A percentile compares a stretch with the other conserved stretches of the same genome.
Evolutionary conservation across 1,140 invertebrate genomes (phyloP).

Genomic region (Delia radicum): DNA sequence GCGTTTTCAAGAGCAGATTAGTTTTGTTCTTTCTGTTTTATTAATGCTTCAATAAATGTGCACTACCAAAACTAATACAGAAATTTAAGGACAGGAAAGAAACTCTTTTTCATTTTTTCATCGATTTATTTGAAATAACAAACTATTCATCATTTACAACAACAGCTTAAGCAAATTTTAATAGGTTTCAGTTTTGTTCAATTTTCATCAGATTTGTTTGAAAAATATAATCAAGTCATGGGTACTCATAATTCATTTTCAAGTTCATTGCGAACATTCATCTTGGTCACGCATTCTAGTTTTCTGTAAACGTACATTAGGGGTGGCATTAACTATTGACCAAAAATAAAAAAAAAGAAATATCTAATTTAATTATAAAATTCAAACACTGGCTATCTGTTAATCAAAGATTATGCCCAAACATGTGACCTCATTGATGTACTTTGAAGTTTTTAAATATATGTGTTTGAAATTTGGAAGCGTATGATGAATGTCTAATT

Average conservation of each 20-base stretch:
- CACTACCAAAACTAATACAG: too few species aligned
- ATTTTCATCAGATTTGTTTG: neutral
- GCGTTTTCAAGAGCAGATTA: neutral
- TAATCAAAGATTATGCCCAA: too few species aligned
- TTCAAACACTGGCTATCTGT: too few species aligned
- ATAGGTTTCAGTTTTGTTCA: neutral
- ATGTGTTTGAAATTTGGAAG: too few species aligned
- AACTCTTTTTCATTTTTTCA: too few species aligned
- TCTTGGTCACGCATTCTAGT: constrained; percentile 19
- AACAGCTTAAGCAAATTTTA: neutral
- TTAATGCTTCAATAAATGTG: too few species aligned
- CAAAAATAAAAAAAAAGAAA: too few species aligned
- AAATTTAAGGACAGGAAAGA: too few species aligned
- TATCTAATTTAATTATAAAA: too few species aligned
- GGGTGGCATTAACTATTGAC: neutral
- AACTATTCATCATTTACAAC: neutral
- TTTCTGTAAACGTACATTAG: neutral
- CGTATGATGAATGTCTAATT: too few species aligned
- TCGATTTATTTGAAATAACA: neutral
- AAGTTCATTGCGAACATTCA: constrained; percentile 31
- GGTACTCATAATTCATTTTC: constrained; percentile 30
- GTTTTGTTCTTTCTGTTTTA: neutral
- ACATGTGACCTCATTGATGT: too few species aligned
- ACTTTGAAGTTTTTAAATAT: too few species aligned
- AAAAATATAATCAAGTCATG: constrained; percentile 9